Percentiles rank a stretch among this genome's conserved stretches.
These are phyloP conservation scores for Echiichthys vipera DNA, from an alignment of 2,797 vertebrate genomes.

Conservation along the genomic window DNA sequence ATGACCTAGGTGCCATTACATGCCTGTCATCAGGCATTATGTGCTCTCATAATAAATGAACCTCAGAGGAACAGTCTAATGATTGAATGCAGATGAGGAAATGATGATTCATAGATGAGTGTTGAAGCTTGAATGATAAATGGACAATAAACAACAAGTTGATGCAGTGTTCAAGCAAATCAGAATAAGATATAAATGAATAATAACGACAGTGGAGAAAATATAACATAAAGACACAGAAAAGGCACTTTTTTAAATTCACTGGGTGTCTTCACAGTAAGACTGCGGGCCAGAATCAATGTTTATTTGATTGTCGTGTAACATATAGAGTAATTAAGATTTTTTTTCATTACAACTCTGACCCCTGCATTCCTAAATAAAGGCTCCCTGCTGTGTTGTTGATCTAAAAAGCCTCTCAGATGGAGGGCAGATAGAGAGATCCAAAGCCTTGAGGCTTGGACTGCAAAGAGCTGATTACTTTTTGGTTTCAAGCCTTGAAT, in stretches of 20 bases:
- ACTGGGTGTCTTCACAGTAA: neutral
- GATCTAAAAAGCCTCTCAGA: constrained; percentile 32
- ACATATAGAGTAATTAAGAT: neutral
- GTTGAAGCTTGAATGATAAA: neutral
- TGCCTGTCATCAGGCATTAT: no score
- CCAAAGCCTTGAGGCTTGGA: constrained; percentile 18
- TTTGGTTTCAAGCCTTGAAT: constrained; percentile 20
- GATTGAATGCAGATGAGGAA: no score
- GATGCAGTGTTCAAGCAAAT: neutral
- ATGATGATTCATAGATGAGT: constrained; percentile 4
- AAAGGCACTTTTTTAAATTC: neutral
- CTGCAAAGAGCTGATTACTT: constrained; percentile 29
- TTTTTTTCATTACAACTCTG: neutral
- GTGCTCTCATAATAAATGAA: no score
- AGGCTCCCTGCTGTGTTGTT: constrained; percentile 19
- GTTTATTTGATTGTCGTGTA: neutral
- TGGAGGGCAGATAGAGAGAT: neutral
- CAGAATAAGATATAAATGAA: neutral
- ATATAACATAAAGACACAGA: neutral
- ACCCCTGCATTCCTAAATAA: neutral
- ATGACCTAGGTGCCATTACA: no score
- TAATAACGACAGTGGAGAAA: neutral
- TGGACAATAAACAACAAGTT: neutral
- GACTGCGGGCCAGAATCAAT: neutral
- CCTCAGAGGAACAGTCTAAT: no score